Percentiles rank a stretch among this genome's conserved stretches.
These are phyloP conservation scores for Hyla sarda DNA, from an alignment of 2,113 vertebrate genomes.

Conservation along the genomic window DNA sequence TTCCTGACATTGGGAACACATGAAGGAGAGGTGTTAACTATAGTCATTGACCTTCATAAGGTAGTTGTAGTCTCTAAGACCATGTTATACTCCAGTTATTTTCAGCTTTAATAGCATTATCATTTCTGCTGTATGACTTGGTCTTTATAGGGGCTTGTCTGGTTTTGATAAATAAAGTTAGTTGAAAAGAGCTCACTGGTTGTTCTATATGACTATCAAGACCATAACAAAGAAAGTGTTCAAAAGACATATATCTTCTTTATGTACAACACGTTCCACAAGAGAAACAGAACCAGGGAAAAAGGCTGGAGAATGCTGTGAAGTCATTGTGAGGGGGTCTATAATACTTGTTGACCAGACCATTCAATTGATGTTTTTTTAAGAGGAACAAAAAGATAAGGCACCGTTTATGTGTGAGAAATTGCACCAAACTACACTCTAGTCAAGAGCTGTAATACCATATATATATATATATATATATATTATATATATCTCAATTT, in stretches of 20 bases:
- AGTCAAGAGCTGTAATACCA: neutral
- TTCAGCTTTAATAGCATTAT: neutral
- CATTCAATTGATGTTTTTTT: neutral
- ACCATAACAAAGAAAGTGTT: neutral
- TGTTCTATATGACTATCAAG: neutral
- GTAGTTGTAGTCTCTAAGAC: too few species aligned
- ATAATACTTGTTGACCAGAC: neutral
- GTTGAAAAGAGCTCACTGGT: neutral
- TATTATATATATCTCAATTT: too few species aligned
- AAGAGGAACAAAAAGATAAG: too few species aligned
- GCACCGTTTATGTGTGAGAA: neutral
- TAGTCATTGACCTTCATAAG: neutral
- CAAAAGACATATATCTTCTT: neutral
- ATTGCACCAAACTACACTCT: too few species aligned
- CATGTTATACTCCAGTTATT: too few species aligned
- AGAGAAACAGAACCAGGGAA: neutral
- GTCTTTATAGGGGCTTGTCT: neutral
- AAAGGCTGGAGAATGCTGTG: neutral
- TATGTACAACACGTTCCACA: neutral
- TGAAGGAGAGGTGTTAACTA: neutral
- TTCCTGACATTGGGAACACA: too few species aligned
- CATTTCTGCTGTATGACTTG: neutral
- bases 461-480: too few species aligned
- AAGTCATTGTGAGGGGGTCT: slow-evolving; percentile 16
- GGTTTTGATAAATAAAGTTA: neutral